Percentiles rank a stretch among this genome's conserved stretches.
phyloP scores from a whole-genome alignment of 2,888 invertebrate genomes.

The Leucoma salicis region DNA sequence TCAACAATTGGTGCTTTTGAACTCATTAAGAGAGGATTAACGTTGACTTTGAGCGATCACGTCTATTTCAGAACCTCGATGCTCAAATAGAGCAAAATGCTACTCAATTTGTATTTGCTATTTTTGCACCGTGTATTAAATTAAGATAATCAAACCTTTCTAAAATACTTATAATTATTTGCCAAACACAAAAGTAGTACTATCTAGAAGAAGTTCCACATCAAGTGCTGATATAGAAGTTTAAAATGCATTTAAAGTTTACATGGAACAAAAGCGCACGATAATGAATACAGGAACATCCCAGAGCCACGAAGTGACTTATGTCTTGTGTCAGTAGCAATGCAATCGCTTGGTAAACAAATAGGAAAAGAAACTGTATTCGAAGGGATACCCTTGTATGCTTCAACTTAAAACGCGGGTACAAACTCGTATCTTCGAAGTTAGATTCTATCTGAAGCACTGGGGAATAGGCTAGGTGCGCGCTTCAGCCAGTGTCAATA shows the following conservation, averaged over 20 bases:
- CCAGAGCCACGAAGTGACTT: constrained; percentile 24
- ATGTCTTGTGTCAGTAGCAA: constrained; percentile 20
- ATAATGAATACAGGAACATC: too few relatives aligned
- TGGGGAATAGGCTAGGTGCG: constrained; percentile 61
- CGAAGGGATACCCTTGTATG: constrained; percentile 33
- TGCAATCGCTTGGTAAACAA: constrained; percentile 36
- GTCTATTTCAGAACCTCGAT: constrained; percentile 50
- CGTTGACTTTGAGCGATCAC: constrained; percentile 73
- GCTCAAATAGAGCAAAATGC: constrained; percentile 53
- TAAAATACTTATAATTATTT: too few relatives aligned
- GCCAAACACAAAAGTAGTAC: too few relatives aligned
- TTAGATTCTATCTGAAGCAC: constrained; percentile 55
- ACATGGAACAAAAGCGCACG: too few relatives aligned
- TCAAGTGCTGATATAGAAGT: too few relatives aligned
- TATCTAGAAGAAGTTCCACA: too few relatives aligned
- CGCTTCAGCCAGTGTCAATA: constrained; percentile 68
- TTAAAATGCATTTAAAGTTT: too few relatives aligned
- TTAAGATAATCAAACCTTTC: too few relatives aligned
- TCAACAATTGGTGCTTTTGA: constrained; percentile 69
- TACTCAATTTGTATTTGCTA: constrained; percentile 62
- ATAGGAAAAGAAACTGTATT: constrained; percentile 35
- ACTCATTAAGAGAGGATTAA: constrained; percentile 74
- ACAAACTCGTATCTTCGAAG: constrained; percentile 54
- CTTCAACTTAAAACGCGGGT: constrained; percentile 50
- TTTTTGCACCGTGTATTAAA: too few relatives aligned